These are phyloP conservation scores for Heteractis magnifica DNA, from an alignment of 92 coral and sea anemone genomes.

Conservation along the genomic window DNA sequence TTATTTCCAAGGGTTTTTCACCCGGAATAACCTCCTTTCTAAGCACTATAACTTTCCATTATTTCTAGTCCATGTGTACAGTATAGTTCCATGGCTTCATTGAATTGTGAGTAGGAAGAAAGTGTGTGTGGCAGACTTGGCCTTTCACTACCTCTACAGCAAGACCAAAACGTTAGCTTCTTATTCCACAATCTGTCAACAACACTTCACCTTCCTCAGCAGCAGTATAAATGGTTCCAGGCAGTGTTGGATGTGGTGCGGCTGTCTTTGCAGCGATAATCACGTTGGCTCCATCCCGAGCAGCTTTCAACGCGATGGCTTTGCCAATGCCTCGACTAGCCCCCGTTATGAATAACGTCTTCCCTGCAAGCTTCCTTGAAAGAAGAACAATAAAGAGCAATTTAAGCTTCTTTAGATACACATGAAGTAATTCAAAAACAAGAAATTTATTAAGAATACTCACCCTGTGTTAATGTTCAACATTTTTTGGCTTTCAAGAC, in stretches of 20 bases:
- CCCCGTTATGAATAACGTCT: conserved; percentile 90
- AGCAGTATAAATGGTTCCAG: conserved; percentile 93
- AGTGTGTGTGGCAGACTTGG: no score
- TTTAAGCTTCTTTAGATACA: not conserved
- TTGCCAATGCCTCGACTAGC: conserved; percentile 98
- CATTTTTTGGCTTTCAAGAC: conserved; percentile 8
- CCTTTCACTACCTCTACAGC: not conserved
- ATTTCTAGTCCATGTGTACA: no score
- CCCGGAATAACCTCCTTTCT: no score
- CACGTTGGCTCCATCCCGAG: conserved; percentile 92
- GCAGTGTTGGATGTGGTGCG: conserved; percentile 79
- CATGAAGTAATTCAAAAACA: not conserved
- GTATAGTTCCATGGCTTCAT: no score
- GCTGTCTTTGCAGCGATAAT: conserved; percentile 94
- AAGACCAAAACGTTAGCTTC: not conserved
- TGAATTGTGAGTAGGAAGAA: no score
- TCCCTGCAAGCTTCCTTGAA: conserved; percentile 82
- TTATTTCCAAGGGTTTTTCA: no score
- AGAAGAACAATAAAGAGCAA: not conserved
- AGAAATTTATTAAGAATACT: conserved; percentile 3
- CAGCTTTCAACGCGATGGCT: conserved; percentile 94
- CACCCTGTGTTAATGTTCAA: conserved; percentile 75
- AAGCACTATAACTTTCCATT: no score
- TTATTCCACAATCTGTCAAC: not conserved
- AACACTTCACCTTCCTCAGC: conserved; percentile 82